A percentile compares a stretch with the other conserved stretches of the same genome.
Evolutionary conservation across 1,140 invertebrate genomes (phyloP).

Genomic region (Gonatopus flavifemur): DNA sequence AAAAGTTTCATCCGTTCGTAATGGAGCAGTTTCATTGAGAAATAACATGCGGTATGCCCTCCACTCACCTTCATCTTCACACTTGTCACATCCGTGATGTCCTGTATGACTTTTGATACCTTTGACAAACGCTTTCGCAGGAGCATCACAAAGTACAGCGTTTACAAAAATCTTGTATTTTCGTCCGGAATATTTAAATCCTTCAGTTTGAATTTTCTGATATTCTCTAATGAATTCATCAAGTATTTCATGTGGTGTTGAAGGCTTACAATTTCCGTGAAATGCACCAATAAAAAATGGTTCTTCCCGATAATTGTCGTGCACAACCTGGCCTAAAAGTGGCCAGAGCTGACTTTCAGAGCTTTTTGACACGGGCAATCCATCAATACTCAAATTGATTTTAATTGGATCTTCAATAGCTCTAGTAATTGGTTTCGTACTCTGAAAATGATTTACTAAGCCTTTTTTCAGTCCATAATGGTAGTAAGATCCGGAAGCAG

Average conservation of each 20-base stretch:
- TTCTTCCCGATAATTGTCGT: no score
- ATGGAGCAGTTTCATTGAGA: conserved; percentile 12
- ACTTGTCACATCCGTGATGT: conserved; percentile 29
- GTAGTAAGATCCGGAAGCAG: neutral
- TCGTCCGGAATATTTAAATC: conserved; percentile 5
- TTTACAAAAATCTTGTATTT: conserved; percentile 1
- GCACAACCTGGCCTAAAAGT: no score
- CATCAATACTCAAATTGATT: no score
- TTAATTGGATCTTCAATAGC: no score
- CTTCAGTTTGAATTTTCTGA: conserved; percentile 9
- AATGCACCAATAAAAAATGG: conserved; percentile 26
- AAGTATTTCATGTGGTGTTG: conserved; percentile 17
- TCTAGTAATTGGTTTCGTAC: neutral
- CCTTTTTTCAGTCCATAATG: neutral
- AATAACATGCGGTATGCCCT: conserved; percentile 26
- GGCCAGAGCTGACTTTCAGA: no score
- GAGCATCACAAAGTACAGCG: conserved; percentile 21
- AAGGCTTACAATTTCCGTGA: conserved; percentile 22
- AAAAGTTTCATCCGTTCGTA: conserved; percentile 33
- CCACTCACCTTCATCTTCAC: conserved; percentile 28
- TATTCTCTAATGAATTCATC: conserved; percentile 22
- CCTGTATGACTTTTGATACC: conserved; percentile 16
- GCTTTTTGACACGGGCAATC: no score
- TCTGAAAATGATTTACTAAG: neutral
- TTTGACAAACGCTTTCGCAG: conserved; percentile 11